Evolutionary conservation across 2,888 invertebrate species (phyloP), one percentile per base, ranked within the genome.

Genomic region (Melieria crassipennis): DNA sequence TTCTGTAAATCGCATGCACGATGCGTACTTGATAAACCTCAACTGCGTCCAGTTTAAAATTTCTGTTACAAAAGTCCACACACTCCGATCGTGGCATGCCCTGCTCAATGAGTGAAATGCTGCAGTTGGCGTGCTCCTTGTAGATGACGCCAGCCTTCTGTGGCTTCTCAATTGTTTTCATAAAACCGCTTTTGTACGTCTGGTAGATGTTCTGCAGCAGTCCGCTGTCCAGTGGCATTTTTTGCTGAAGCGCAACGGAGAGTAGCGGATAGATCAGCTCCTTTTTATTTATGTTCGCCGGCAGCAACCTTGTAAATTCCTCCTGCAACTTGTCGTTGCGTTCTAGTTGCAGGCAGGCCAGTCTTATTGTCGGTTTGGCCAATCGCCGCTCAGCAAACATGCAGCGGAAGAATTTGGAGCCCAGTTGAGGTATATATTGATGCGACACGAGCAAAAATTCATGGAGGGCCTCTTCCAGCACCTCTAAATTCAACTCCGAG

Each of bases 61-160:
- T 87, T 85, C 92, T 92, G 16, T 88, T 86, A 65, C 89, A 88
- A 66, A 90, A 86, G 78, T 88, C 89, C 71, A 87, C 80, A 73
- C 90, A 91, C 73, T 90, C 90, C 13, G 89, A 87, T 10, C 86
- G 75, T 0, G 89, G 88, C 90, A 92, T 90, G 78, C 89, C 91
- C 76, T 88, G 87, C 0, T 90, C 84, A 55, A 93, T 88, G 61
- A 94, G 82, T 76, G 89, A 88, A 7, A 87, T 86, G 45, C 92
- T 88, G n/a, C 91, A 89, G 67, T 87, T 82, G 71, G 89, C 88
- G 81, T 91, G 89, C 69, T 89, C 88, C 58, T 89, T 86, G 76
- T 92, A 91, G 65, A 92, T 89, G 76, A 90, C 90, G 0, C 91
- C 91, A 4, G 90, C 90, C 86, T 92, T 92, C 74, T 91, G 91